A percentile compares a stretch with the other conserved stretches of the same genome.
Conservation (phyloP, 2,113 vertebrate genomes). For the Mellivora capensis region DNA sequence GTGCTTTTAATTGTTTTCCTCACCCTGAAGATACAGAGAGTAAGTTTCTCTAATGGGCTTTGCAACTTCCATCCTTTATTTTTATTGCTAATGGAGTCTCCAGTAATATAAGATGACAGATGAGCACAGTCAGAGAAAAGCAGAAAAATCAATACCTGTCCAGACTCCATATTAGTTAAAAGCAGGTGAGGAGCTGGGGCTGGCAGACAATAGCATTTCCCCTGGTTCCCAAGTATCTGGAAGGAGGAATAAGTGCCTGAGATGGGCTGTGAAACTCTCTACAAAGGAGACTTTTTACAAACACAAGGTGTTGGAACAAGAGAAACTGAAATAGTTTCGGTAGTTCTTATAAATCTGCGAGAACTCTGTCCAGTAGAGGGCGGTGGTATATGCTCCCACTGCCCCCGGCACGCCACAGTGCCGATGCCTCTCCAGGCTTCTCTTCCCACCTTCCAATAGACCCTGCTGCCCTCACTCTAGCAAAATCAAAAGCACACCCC, state of each 20-base stretch:
- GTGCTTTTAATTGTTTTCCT: slow-evolving; percentile 84
- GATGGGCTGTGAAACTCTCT: neutral
- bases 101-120: slow-evolving; percentile 85
- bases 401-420: neutral
- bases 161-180: slow-evolving; percentile 76
- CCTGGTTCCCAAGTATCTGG: slow-evolving; percentile 20
- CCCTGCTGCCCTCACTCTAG: neutral
- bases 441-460: neutral
- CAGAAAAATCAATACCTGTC: slow-evolving; percentile 82
- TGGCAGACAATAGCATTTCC: slow-evolving; percentile 69
- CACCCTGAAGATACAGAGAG: slow-evolving; percentile 71
- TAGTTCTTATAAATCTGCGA: neutral
- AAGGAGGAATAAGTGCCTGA: neutral
- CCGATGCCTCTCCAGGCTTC: neutral
- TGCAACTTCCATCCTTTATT: slow-evolving; percentile 79
- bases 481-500: neutral
- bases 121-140: slow-evolving; percentile 79
- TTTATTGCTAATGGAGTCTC: slow-evolving; percentile 84
- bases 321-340: neutral
- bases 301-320: neutral
- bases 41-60: slow-evolving; percentile 81
- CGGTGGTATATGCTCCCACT: slow-evolving; percentile 9
- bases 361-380: slow-evolving; percentile 69
- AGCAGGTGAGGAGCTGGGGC: slow-evolving; percentile 61
- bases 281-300: neutral